Evolutionary conservation across 2,888 invertebrate genomes (phyloP).

Genomic region (Palloptera scutellata): DNA sequence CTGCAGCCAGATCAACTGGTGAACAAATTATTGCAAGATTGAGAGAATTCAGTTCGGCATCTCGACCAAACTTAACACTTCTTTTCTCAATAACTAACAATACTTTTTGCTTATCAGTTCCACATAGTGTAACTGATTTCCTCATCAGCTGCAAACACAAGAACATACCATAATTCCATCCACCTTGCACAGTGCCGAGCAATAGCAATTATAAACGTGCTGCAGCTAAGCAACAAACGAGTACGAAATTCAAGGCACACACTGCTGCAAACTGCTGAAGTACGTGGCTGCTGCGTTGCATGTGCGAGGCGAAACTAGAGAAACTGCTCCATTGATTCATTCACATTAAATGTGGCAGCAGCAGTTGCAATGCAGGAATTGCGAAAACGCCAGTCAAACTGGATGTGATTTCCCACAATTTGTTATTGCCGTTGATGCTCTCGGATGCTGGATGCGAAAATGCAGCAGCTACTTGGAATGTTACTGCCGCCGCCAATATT

Average conservation of each 20-base stretch:
- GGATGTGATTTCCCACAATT: constrained; percentile 25
- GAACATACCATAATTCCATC: not conserved
- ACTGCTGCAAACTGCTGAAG: not conserved
- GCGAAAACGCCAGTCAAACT: constrained; percentile 13
- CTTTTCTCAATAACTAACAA: not conserved
- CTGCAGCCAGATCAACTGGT: no score
- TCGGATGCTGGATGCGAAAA: constrained; percentile 2
- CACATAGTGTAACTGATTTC: not conserved
- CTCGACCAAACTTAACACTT: not conserved
- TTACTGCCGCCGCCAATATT: no score
- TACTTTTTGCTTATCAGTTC: no score
- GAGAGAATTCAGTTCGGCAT: no score
- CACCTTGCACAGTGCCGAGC: not conserved
- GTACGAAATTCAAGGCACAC: not conserved
- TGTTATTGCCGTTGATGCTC: constrained; percentile 10
- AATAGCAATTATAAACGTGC: constrained; percentile 5
- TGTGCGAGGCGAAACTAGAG: not conserved
- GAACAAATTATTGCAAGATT: no score
- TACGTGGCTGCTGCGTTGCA: not conserved
- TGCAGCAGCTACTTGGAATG: no score
- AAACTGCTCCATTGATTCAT: not conserved
- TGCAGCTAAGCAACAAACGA: no score
- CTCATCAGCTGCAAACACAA: not conserved
- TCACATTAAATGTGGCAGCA: constrained; percentile 14
- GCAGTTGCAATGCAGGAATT: not conserved